Base-by-base conservation (phyloP, 1,140 invertebrate genomes). In the Zaprionus gabonicus region DNA sequence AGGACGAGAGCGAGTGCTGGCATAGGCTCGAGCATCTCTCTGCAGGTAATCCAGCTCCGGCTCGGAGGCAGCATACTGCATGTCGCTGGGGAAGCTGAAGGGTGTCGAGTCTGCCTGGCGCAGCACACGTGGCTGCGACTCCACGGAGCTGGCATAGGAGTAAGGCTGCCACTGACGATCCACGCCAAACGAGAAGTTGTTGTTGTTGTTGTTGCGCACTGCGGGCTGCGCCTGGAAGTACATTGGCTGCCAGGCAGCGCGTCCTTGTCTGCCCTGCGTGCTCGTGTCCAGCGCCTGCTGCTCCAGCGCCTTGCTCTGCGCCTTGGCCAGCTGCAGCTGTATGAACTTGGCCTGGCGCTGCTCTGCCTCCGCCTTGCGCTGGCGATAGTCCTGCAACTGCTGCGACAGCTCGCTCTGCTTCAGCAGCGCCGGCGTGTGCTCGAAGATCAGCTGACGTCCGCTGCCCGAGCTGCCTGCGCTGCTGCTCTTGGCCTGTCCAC, bases 361-460 rank as follows among this genome's bases (percentile, higher is more conserved):
- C 53, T 92, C 87, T 4, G 84, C 91, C 31, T 92, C 87, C 0
- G 78, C 76, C 58, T 78, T 92, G 38, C 91, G 82, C 25, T 88
- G 71, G 0, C 85, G 72, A 46, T 88, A 92, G 1, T 76, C 78
- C 23, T 75, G 73, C 20, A 77, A 62, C 64, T 92, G 78, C n/a
- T 65, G 80, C 3, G 68, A 73, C 55, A 92, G 49, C 31, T 91
- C 82, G 20, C 49, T 81, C 34, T 92, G 91, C 70, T 92, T 86
- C 6, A 92, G 62, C 68, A 92, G 31, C 5, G 91, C 74, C 9
- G 88, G 88, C 31, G 85, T 87, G 41, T 92, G 91, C 59, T 79
- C 68, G 12, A 85, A 83, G 34, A 31, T 58, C 12, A 91, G 53
- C 34, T 91, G 85, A 2, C 78, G 77, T 17, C 76, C 82, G 2